phyloP scores from a whole-genome alignment of 2,113 vertebrate genomes.

The Odocoileus virginianus region DNA sequence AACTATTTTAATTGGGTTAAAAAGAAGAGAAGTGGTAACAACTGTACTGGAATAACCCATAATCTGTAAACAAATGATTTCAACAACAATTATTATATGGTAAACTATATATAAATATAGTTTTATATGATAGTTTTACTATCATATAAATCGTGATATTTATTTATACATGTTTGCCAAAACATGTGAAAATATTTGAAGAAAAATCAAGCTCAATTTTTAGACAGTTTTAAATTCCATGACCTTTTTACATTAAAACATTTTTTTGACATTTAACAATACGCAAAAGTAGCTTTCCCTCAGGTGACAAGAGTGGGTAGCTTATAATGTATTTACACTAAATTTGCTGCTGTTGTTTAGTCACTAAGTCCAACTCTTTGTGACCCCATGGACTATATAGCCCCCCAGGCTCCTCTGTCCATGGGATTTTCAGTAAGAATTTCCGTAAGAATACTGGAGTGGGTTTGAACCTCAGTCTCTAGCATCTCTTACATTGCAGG shows the following conservation, averaged over 20 bases:
- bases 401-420: neutral
- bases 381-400: neutral
- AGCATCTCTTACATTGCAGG: neutral
- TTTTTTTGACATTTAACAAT: neutral
- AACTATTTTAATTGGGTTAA: neutral
- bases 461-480: neutral
- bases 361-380: neutral
- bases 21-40: neutral
- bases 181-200: neutral
- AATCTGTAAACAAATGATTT: neutral
- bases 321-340: neutral
- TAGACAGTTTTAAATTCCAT: neutral
- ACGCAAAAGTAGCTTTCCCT: neutral
- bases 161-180: neutral
- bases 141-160: neutral
- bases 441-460: rapidly evolving
- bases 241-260: neutral
- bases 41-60: neutral
- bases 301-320: neutral
- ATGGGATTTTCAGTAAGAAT: neutral
- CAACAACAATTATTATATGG: neutral
- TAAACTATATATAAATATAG: too few relatives aligned
- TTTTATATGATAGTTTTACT: too few relatives aligned
- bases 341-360: neutral
- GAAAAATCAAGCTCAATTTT: neutral